These are phyloP conservation scores for Sturnira hondurensis DNA, from an alignment of 2,113 vertebrate species.

Conservation along the genomic window DNA sequence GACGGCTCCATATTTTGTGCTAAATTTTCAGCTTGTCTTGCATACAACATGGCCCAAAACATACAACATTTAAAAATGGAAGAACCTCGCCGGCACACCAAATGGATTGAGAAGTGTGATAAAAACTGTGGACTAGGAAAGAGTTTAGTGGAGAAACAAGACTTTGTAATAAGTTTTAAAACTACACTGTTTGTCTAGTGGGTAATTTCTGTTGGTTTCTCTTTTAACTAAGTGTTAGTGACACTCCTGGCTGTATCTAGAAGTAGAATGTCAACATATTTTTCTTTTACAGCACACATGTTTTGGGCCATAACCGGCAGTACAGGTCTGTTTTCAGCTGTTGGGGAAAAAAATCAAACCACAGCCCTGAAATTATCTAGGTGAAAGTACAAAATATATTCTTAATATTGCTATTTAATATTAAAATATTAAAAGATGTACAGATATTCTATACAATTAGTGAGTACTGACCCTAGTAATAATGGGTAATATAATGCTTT, in stretches of 20 bases:
- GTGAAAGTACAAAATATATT: neutral
- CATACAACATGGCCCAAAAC: neutral
- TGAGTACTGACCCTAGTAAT: neutral
- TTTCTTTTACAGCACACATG: neutral
- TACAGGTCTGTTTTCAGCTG: neutral
- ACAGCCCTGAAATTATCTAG: neutral
- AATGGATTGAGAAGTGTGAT: neutral
- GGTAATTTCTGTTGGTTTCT: slow-evolving; percentile 7
- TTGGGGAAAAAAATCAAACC: neutral
- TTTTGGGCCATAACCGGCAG: neutral
- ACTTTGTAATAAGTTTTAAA: neutral
- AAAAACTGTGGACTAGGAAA: neutral
- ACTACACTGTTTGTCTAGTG: neutral
- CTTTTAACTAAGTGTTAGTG: neutral
- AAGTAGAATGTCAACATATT: neutral
- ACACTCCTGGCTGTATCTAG: neutral
- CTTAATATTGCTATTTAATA: neutral
- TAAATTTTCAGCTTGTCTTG: neutral
- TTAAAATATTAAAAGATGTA: neutral
- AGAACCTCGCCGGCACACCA: neutral
- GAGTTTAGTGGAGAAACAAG: neutral
- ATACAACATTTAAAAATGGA: neutral
- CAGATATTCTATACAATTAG: neutral
- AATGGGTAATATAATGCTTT: neutral
- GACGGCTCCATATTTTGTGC: neutral